Conservation (phyloP, 2,113 vertebrate genomes). For the Gobio gobio region DNA sequence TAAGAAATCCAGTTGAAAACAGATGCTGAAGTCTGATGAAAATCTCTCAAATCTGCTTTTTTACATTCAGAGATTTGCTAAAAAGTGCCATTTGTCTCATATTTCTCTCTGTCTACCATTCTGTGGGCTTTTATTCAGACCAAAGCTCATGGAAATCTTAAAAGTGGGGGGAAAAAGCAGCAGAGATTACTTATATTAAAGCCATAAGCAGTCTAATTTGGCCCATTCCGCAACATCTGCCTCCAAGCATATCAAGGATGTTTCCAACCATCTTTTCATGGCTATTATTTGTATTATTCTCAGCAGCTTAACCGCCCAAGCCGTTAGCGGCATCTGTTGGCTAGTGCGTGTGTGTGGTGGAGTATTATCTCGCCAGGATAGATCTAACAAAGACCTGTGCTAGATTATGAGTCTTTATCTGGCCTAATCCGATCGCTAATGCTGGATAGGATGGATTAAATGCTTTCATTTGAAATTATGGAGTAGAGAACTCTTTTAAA, state of each 20-base stretch:
- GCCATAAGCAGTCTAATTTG: conserved; percentile 71
- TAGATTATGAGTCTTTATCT: conserved; percentile 79
- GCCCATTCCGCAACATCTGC: conserved; percentile 66
- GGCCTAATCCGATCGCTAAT: conserved; percentile 77
- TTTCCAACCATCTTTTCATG: conserved; percentile 54
- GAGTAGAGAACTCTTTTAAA: conserved; percentile 74
- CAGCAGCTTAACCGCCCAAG: conserved; percentile 61
- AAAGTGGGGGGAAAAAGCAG: conserved; percentile 48
- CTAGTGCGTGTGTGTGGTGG: conserved; percentile 44
- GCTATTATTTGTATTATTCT: conserved; percentile 71
- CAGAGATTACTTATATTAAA: conserved; percentile 63
- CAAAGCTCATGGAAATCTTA: conserved; percentile 56
- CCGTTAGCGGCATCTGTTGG: conserved; percentile 64
- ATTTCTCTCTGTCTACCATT: conserved; percentile 10
- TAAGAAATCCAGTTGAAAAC: conserved; percentile 35
- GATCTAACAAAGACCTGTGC: conserved; percentile 76
- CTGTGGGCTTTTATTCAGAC: conserved; percentile 19
- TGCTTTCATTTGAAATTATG: conserved; percentile 77
- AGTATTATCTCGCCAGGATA: conserved; percentile 64
- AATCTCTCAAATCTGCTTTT: conserved; percentile 45
- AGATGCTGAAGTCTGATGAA: conserved; percentile 8
- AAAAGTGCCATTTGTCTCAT: conserved; percentile 40
- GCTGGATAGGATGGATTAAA: conserved; percentile 80
- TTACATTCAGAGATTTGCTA: conserved; percentile 40
- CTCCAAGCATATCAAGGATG: conserved; percentile 60